Conservation (phyloP, 2,888 invertebrate genomes). For the Sesia bembeciformis region DNA sequence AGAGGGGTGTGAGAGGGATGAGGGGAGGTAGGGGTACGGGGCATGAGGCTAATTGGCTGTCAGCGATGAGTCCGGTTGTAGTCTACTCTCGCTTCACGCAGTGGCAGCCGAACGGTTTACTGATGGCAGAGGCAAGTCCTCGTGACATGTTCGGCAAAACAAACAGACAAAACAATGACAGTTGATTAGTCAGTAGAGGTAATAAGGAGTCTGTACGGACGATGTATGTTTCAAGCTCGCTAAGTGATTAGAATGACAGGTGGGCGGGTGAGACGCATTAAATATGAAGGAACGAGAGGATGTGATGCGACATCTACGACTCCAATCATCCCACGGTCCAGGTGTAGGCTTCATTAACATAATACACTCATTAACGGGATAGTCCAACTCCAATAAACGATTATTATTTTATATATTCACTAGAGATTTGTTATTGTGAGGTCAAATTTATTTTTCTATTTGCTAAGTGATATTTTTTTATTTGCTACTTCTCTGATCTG, state of each 20-base stretch:
- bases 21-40: slow-evolving; percentile 11
- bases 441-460: no score
- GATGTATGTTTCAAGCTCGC: no score
- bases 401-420: background rate
- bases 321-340: slow-evolving; percentile 22
- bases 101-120: slow-evolving; percentile 28
- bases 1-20: slow-evolving; percentile 23
- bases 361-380: slow-evolving; percentile 58
- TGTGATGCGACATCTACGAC: slow-evolving; percentile 4
- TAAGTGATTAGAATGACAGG: no score
- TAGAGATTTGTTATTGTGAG: no score
- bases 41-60: slow-evolving; percentile 66
- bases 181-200: slow-evolving; percentile 20
- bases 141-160: slow-evolving; percentile 33
- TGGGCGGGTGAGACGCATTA: no score
- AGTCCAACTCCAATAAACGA: slow-evolving; percentile 19
- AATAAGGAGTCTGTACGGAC: no score
- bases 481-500: no score
- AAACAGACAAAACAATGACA: slow-evolving; percentile 35
- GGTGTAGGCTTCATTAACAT: slow-evolving; percentile 56
- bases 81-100: slow-evolving; percentile 13
- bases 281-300: background rate
- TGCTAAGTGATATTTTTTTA: no score
- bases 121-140: slow-evolving; percentile 12
- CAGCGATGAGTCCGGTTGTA: slow-evolving; percentile 54